Evolutionary conservation across 2,797 vertebrate species (phyloP), one percentile per base, ranked within the genome.

Genomic region (Bradypodion ventrale): DNA sequence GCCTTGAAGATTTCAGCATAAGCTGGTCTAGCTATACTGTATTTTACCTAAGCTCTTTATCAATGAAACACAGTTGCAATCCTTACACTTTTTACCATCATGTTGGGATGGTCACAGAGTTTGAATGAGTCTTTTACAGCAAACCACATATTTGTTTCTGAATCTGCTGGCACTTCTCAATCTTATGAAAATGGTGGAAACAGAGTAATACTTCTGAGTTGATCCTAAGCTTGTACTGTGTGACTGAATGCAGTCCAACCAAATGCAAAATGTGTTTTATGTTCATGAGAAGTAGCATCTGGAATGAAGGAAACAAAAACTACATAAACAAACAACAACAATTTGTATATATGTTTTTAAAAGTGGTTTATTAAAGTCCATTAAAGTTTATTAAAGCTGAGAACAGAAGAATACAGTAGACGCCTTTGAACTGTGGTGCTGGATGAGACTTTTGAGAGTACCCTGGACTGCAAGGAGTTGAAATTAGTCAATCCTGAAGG

Each of bases 21-120:
- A 40, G 7, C 59, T 19, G 44, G 1, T 37, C 8, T 0, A 49
- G 16, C 40, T 66, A 66, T n/a, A 77, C 15, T 1, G 56, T 78
- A 60, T 9, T 82, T 1, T 75, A 79, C 82, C 90, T 78, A 84
- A 80, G 70, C 13, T 75, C 1, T 60, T 86, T 78, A 29, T 83
- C 44, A 84, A 79, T 74, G 29, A 78, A 44, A 86, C 35, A 73
- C 70, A 73, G 13, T 86, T 44, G 60, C 59, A 82, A 42, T 62
- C 42, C 29, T 49, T 78, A 78, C 56, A 72, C n/a, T 62, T 72
- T 84, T 59, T 63, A 37, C 23, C 72, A 9, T 78, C 46, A 59
- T 40, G 15, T 29, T 37, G 46, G 65, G 32, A 25, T 72, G 32
- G 25, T 19, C 59, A 73, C 32, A 74, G 60, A 35, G 8, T 63